Evolutionary conservation across 2,797 vertebrate species (phyloP).

Genomic region (Rallus crepitans): DNA sequence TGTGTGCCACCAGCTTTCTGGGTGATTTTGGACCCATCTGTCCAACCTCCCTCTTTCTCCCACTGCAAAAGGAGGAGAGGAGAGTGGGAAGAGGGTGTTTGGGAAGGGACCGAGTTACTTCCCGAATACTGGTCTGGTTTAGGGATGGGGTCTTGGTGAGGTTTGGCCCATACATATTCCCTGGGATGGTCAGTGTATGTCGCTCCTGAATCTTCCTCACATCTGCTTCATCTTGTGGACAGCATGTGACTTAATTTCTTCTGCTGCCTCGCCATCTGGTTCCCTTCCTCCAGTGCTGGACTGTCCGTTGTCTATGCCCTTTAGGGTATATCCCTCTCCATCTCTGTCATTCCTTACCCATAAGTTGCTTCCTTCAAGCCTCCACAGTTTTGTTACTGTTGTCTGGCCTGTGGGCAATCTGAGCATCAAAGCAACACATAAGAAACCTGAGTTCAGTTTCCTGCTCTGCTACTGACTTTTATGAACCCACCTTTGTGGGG

Average conservation of each 20-base stretch:
- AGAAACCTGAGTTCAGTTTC: not conserved
- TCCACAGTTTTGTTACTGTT: not conserved
- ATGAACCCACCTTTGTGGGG: not conserved
- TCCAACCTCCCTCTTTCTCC: not conserved
- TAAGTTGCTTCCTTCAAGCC: not conserved
- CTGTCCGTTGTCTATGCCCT: not conserved
- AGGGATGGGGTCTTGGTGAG: not conserved
- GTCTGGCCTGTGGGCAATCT: not conserved
- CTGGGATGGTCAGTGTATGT: not conserved
- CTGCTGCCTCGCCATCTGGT: not conserved
- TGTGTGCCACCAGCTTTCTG: not conserved
- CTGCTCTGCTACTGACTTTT: not conserved
- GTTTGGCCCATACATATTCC: rapidly evolving
- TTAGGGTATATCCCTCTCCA: not conserved
- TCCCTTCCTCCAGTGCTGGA: not conserved
- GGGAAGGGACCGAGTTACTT: not conserved
- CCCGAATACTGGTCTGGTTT: not conserved
- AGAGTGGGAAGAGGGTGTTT: not conserved
- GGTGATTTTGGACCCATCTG: not conserved
- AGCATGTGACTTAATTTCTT: not conserved
- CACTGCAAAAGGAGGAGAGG: not conserved
- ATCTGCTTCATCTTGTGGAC: not conserved
- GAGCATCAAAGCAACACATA: not conserved
- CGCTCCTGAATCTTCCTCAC: not conserved
- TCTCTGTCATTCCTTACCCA: not conserved